Evolutionary conservation across 2,113 vertebrate genomes (phyloP).

Genomic region (Donacobius atricapilla): DNA sequence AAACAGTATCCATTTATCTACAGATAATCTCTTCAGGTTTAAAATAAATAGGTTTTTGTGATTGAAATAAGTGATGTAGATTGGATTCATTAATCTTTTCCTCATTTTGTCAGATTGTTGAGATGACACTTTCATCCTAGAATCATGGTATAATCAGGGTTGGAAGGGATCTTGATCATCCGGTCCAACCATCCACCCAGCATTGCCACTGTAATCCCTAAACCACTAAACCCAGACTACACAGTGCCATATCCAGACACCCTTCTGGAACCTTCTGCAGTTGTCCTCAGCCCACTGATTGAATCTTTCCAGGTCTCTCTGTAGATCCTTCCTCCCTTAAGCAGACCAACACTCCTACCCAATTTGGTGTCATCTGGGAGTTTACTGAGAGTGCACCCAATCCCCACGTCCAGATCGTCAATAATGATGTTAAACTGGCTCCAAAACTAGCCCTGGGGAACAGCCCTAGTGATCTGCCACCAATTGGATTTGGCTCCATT

Average conservation of each 20-base stretch:
- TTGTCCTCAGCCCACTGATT: background rate
- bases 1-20: background rate
- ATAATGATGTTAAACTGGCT: background rate
- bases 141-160: background rate
- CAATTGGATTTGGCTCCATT: background rate
- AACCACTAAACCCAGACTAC: background rate
- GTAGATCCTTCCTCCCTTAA: fast-evolving
- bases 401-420: fast-evolving
- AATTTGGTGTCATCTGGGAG: background rate
- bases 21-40: background rate
- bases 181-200: background rate
- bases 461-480: background rate
- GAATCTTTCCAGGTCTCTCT: background rate
- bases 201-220: background rate
- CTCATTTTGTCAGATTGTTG: background rate
- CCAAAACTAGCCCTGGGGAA: background rate
- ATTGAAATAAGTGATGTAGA: background rate
- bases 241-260: background rate
- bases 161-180: background rate
- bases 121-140: background rate
- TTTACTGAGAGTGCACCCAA: background rate
- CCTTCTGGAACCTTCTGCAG: background rate
- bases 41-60: background rate
- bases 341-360: no score
- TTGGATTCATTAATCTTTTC: background rate